Base-by-base conservation (phyloP, 2,797 vertebrate species). In the Apogon talboti region DNA sequence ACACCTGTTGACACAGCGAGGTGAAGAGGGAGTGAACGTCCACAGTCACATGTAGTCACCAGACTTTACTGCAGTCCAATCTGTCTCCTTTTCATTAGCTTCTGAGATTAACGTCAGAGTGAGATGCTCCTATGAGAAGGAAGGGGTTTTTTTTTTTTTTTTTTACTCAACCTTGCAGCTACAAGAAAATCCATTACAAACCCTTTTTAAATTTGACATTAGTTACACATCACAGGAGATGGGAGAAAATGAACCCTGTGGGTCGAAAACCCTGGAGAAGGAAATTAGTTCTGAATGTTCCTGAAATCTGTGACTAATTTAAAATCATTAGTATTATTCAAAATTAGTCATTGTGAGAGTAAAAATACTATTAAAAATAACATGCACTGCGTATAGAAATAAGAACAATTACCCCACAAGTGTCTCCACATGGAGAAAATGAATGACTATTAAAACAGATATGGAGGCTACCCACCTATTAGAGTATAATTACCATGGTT, bases 1-100 rank as follows among this genome's bases (percentile, higher is more conserved):
- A 95, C 40, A 99, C 91, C 98, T 99, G 82, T 46, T 47, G 60
- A 76, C 76, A 78, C 18, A 46, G 16, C 30, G 11, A 30, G 18
- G 19, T 10, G 11, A 55, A 64, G 18, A 61, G 15, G 13, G 21
- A 24, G 71, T 58, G 10, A 76, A 7, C 1, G 13, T 33, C 42
- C 14, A 18, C 40, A 58, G 48, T 62, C 11, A 48, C 3, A 11
- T 11, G 16, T 0, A 5, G 35, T 47, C 55, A 68, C 11, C 7
- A 16, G 37, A 50, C 11, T 54, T 56, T 43, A 7, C 14, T 44
- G 1, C 6, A 1, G 24, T 6, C 30, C 30, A 33, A 1, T 33
- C 30, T 35, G 18, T 50, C 2, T 5, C 53, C 6, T n/a, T 4
- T 15, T 7, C 18, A 4, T 18, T 2, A 41, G 38, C 14, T 63